phyloP scores from a whole-genome alignment of 2,113 vertebrate species.

The Takifugu bimaculatus region DNA sequence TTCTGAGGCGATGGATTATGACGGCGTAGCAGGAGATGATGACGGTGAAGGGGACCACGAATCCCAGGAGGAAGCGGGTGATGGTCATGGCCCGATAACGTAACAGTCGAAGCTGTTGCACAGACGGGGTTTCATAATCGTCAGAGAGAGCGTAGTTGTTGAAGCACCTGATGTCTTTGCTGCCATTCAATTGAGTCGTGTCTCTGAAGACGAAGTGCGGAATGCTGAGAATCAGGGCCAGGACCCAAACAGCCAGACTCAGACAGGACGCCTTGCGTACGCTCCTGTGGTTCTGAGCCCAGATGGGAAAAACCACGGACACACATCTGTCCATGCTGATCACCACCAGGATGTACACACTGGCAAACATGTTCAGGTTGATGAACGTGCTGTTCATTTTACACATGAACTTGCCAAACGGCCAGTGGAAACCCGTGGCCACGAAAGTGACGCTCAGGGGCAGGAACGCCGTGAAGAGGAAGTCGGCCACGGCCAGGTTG shows the following conservation, averaged over 20 bases:
- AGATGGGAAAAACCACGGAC: slow-evolving; percentile 79
- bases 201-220: slow-evolving; percentile 74
- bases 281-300: slow-evolving; percentile 81
- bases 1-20: slow-evolving; percentile 76
- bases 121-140: slow-evolving; percentile 48
- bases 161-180: slow-evolving; percentile 67
- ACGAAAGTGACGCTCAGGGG: slow-evolving; percentile 75
- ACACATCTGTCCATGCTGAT: slow-evolving; percentile 83
- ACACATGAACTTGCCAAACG: slow-evolving; percentile 80
- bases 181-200: slow-evolving; percentile 38
- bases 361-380: slow-evolving; percentile 81
- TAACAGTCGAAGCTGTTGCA: slow-evolving; percentile 47
- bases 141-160: slow-evolving; percentile 67
- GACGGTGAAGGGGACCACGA: slow-evolving; percentile 79
- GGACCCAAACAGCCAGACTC: slow-evolving; percentile 74
- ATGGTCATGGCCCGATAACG: slow-evolving; percentile 74
- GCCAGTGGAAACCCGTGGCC: slow-evolving; percentile 78
- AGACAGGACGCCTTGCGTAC: slow-evolving; percentile 68
- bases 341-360: slow-evolving; percentile 80
- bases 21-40: slow-evolving; percentile 81
- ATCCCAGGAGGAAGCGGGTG: slow-evolving; percentile 78
- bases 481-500: slow-evolving; percentile 82
- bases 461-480: slow-evolving; percentile 78
- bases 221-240: slow-evolving; percentile 76
- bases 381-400: slow-evolving; percentile 73